Evolutionary conservation across 2,113 vertebrate species (phyloP).

Genomic region (Percopsis transmontana): DNA sequence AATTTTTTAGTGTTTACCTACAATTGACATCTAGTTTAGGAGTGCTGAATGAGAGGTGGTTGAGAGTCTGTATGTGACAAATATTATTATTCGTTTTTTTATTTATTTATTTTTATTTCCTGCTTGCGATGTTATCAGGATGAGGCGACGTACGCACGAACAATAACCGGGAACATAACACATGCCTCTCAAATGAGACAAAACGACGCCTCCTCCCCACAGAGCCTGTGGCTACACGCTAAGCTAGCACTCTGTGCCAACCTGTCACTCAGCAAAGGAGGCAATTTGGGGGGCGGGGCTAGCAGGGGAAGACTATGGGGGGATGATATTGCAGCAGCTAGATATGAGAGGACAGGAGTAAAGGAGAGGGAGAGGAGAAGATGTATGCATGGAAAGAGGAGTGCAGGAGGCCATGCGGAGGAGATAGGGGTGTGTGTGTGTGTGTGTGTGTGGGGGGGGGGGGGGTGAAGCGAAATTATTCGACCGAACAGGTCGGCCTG

Average conservation of each 20-base stretch:
- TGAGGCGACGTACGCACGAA: no score
- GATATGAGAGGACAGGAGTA: slow-evolving; percentile 6
- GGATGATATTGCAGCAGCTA: not conserved
- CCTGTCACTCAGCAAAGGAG: slow-evolving; percentile 2
- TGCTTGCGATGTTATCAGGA: no score
- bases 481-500: slow-evolving; percentile 57
- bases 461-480: slow-evolving; percentile 54
- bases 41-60: no score
- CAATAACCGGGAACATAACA: not conserved
- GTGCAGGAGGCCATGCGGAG: slow-evolving; percentile 9
- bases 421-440: slow-evolving; percentile 24
- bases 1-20: no score
- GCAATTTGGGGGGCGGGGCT: not conserved
- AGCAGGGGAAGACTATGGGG: no score
- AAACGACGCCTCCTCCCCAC: not conserved
- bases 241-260: not conserved
- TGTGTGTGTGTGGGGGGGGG: slow-evolving; percentile 55
- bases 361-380: slow-evolving; percentile 42
- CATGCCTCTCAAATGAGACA: not conserved
- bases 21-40: no score
- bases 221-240: not conserved
- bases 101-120: no score
- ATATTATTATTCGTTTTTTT: not conserved
- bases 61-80: no score
- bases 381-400: slow-evolving; percentile 45